Evolutionary conservation across 2,797 vertebrate genomes (phyloP), one percentile per base, ranked within the genome.

Genomic region (Poecilia picta): DNA sequence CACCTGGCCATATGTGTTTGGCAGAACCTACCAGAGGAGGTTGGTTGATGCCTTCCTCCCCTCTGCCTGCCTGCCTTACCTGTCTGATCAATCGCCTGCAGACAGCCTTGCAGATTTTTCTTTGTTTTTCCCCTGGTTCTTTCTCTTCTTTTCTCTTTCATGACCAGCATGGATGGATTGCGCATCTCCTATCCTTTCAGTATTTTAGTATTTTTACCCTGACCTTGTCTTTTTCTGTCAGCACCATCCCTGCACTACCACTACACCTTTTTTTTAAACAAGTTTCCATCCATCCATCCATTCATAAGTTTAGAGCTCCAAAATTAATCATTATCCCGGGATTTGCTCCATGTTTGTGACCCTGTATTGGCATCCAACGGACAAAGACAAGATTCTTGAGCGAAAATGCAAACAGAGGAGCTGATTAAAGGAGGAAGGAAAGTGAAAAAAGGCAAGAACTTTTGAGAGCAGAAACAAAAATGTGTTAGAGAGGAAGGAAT

Each of bases 11-110:
- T 94, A 87, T 95, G 92, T 95, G 86, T 93, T 93, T 95, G 93
- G 93, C 94, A 96, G 95, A 92, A 96, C 94, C 94, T 96, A 92
- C 96, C 93, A 94, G 95, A 95, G 95, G 96, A 96, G 96, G 96
- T 96, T 95, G 95, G 96, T 96, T 93, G 90, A 92, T 92, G 89
- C 93, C 90, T 94, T 84, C 93, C 93, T 94, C 89, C 91, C 94
- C 93, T 94, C 93, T 94, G 92, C 92, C 93, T 93, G 57, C 92
- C 80, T 94, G 91, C 88, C 84, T 90, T 90, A 88, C 90, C 93
- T 91, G 89, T 91, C 87, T 90, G 91, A 92, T 94, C 80, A 90
- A 90, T 93, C 94, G 93, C 93, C 93, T 95, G 94, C 91, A 92
- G 93, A 95, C 88, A 93, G 91, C 90, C 89, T 92, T 90, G 84